Conservation (phyloP, 2,888 invertebrate species). For the Acanthoscelides obtectus region DNA sequence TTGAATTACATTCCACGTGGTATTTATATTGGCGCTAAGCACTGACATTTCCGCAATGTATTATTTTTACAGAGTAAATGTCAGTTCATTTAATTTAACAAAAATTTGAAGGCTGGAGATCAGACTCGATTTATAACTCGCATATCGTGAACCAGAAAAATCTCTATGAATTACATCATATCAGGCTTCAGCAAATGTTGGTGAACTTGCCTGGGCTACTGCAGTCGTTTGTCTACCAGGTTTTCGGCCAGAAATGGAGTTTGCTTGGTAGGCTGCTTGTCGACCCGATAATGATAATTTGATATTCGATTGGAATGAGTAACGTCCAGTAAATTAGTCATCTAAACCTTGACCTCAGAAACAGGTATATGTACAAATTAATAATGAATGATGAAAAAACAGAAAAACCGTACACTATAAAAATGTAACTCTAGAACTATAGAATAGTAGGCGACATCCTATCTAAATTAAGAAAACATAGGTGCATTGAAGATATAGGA, state of each 20-base stretch:
- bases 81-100: not conserved
- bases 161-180: not conserved
- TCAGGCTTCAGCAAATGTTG: not conserved
- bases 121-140: not conserved
- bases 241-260: not conserved
- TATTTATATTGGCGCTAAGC: not conserved
- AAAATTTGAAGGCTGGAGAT: not conserved
- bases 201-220: not conserved
- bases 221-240: not conserved
- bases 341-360: too few species aligned
- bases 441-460: too few species aligned
- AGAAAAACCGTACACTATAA: too few species aligned
- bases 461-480: too few species aligned
- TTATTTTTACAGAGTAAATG: not conserved
- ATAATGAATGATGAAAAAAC: too few species aligned
- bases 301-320: not conserved
- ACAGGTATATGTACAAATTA: too few species aligned
- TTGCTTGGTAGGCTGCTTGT: not conserved
- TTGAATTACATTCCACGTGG: not conserved
- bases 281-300: not conserved
- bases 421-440: too few species aligned
- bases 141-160: not conserved
- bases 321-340: too few species aligned
- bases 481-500: too few species aligned
- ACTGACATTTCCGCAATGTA: not conserved